A percentile compares a stretch with the other conserved stretches of the same genome.
Evolutionary conservation across 1,140 invertebrate species (phyloP).

Genomic region (Plectus sambesii): DNA sequence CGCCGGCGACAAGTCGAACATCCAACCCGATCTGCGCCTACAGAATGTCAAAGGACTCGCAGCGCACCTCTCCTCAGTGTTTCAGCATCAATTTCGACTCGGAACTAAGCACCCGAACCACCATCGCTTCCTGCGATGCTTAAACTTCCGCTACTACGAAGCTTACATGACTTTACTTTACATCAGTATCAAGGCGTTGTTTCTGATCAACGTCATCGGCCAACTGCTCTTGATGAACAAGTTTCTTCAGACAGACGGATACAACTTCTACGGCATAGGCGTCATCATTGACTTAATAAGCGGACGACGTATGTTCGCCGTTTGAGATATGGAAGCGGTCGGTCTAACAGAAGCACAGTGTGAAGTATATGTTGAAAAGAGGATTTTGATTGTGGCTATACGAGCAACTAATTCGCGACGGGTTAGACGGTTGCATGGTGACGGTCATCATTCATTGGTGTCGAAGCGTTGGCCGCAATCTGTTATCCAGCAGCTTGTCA

Average conservation of each 20-base stretch:
- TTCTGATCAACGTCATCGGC: constrained; percentile 36
- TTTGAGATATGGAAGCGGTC: too few species aligned
- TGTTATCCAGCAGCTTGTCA: too few species aligned
- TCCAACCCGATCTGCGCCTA: constrained; percentile 31
- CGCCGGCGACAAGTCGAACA: constrained; percentile 40
- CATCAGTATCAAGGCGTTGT: constrained; percentile 38
- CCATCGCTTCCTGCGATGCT: constrained; percentile 30
- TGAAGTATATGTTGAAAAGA: too few species aligned
- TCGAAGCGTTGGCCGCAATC: too few species aligned
- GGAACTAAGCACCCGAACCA: constrained; percentile 32
- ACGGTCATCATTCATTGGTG: too few species aligned
- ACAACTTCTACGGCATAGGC: constrained; percentile 45
- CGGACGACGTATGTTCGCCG: constrained; percentile 28
- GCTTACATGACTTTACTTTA: constrained; percentile 43
- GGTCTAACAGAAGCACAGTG: too few species aligned
- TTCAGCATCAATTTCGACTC: constrained; percentile 36
- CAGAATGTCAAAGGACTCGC: constrained; percentile 35
- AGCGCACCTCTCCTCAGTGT: constrained; percentile 39
- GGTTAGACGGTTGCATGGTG: too few species aligned
- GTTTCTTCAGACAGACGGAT: constrained; percentile 49
- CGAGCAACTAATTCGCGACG: too few species aligned
- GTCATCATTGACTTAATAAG: constrained; percentile 35
- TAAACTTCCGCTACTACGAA: constrained; percentile 43
- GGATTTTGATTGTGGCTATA: too few species aligned
- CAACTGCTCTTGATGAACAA: constrained; percentile 51